Percentiles rank a stretch among this genome's conserved stretches.
Conservation (phyloP, 1,140 invertebrate species). For the Camponotus vicinus region DNA sequence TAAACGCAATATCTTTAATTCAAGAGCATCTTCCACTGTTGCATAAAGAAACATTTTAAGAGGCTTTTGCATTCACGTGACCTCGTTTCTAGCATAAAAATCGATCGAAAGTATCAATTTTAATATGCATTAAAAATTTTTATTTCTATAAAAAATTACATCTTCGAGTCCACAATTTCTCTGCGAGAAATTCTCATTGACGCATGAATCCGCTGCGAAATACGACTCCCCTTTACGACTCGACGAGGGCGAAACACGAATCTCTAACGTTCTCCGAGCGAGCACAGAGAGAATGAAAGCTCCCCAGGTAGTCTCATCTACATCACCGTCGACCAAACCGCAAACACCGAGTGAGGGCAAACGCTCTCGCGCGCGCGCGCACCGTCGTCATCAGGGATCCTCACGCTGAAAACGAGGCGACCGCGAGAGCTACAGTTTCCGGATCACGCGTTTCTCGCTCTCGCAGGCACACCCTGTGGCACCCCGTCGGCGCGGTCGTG, state of each 20-base stretch:
- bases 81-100: background rate
- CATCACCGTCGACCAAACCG: constrained; percentile 28
- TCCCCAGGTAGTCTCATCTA: constrained; percentile 20
- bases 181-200: background rate
- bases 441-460: constrained; percentile 40
- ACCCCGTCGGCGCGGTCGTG: constrained; percentile 57
- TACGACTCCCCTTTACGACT: constrained; percentile 3
- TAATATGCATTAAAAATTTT: constrained; percentile 14
- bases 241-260: constrained; percentile 28
- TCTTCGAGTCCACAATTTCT: constrained; percentile 22
- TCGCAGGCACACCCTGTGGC: constrained; percentile 69
- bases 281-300: constrained; percentile 15
- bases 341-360: background rate
- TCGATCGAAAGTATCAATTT: background rate
- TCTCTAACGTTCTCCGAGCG: background rate
- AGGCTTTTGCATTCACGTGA: too few relatives aligned
- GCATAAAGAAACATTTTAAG: background rate
- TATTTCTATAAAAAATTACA: background rate
- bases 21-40: background rate
- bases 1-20: constrained; percentile 21
- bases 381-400: background rate
- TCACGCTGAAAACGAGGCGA: constrained; percentile 38
- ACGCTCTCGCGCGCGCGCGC: background rate
- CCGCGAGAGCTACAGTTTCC: constrained; percentile 39
- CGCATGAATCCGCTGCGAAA: constrained; percentile 8